Conservation (phyloP, 1,140 invertebrate genomes). For the Helicoverpa armigera region DNA sequence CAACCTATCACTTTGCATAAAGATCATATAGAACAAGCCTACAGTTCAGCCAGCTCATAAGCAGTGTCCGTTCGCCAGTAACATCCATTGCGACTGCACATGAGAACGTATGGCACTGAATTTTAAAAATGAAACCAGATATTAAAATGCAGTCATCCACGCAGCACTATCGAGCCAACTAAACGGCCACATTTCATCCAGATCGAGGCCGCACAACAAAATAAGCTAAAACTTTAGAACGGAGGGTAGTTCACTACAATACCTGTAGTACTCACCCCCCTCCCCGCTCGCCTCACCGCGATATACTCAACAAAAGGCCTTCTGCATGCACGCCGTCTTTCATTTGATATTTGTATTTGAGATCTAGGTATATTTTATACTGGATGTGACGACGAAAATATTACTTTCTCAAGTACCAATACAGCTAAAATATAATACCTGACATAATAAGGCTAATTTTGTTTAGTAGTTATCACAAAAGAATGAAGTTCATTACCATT, state of each 20-base stretch:
- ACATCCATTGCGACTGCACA: neutral
- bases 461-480: too few relatives aligned
- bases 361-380: conserved; percentile 18
- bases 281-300: neutral
- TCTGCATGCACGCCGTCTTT: conserved; percentile 37
- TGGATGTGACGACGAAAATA: conserved; percentile 10
- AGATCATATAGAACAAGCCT: too few relatives aligned
- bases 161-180: conserved; percentile 27
- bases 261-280: neutral
- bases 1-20: too few relatives aligned
- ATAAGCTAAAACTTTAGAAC: conserved; percentile 25
- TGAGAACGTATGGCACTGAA: neutral
- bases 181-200: conserved; percentile 31
- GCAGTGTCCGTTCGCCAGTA: too few relatives aligned
- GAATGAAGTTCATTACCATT: neutral
- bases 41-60: too few relatives aligned
- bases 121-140: neutral
- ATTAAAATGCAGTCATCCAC: conserved; percentile 36
- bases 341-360: conserved; percentile 55
- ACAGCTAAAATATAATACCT: too few relatives aligned
- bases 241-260: conserved; percentile 35
- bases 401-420: neutral
- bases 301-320: conserved; percentile 44
- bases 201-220: conserved; percentile 32
- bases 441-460: too few relatives aligned